These are phyloP conservation scores for Drosophila seclusa DNA, from an alignment of 2,888 invertebrate genomes.

Conservation along the genomic window DNA sequence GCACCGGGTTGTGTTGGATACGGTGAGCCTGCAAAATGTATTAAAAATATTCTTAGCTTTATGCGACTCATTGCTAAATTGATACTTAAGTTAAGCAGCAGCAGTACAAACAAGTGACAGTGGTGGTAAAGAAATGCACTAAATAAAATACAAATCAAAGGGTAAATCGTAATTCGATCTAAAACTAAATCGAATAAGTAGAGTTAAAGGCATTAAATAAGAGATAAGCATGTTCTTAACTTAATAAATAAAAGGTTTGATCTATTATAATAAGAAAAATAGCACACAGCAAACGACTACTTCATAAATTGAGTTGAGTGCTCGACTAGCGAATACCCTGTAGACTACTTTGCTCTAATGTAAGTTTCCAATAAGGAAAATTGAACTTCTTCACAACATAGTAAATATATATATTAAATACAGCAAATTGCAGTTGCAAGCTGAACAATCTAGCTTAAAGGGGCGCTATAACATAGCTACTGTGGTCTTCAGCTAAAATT, in stretches of 20 bases:
- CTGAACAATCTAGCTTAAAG: background rate
- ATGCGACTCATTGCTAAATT: background rate
- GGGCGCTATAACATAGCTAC: background rate
- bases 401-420: background rate
- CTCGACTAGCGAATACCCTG: background rate
- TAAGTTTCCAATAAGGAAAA: background rate
- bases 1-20: constrained; percentile 87
- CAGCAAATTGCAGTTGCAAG: background rate
- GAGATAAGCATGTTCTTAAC: background rate
- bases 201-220: background rate
- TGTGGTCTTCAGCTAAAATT: background rate
- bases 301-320: background rate
- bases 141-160: constrained; percentile 9
- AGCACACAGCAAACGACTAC: background rate
- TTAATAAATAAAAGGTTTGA: background rate
- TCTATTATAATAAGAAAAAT: background rate
- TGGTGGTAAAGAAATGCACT: constrained; percentile 3
- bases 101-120: constrained; percentile 7
- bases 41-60: constrained; percentile 6
- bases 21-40: constrained; percentile 85
- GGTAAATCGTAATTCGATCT: background rate
- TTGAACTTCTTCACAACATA: background rate
- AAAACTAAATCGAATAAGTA: background rate
- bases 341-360: background rate
- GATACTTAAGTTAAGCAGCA: background rate